Percentiles rank a stretch among this genome's conserved stretches.
Evolutionary conservation across 2,888 invertebrate species (phyloP).

Genomic region (Drosophila monieri): DNA sequence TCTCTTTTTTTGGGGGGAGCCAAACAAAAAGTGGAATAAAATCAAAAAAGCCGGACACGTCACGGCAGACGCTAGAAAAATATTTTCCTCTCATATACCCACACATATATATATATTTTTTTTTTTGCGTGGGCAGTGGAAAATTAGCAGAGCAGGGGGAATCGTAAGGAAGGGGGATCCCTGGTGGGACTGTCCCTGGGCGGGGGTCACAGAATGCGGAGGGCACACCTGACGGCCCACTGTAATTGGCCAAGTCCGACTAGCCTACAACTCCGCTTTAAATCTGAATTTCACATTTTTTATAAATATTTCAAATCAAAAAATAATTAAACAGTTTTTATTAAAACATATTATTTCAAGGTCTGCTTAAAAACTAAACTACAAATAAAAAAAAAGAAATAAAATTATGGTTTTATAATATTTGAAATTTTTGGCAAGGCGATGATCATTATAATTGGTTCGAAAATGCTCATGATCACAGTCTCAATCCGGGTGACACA

Average conservation of each 20-base stretch:
- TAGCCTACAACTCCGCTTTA: not conserved
- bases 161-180: not conserved
- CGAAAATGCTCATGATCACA: not conserved
- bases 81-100: constrained; percentile 41
- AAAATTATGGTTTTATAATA: not conserved
- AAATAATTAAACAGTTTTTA: not conserved
- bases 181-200: constrained; percentile 35
- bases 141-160: constrained; percentile 55
- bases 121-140: constrained; percentile 71
- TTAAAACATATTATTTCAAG: not conserved
- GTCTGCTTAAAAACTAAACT: not conserved
- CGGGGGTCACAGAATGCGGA: constrained; percentile 44
- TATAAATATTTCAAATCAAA: constrained; percentile 1
- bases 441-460: not conserved
- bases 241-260: constrained; percentile 22
- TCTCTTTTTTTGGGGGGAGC: constrained; percentile 38
- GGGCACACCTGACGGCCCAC: constrained; percentile 55
- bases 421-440: not conserved
- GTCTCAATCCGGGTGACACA: not conserved
- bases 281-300: constrained; percentile 5
- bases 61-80: constrained; percentile 59
- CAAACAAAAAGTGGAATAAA: constrained; percentile 32
- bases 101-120: constrained; percentile 8
- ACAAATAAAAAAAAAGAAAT: not conserved
- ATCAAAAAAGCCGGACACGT: constrained; percentile 47